phyloP scores from a whole-genome alignment of 23 tunicate genomes.

The Botrylloides violaceus region DNA sequence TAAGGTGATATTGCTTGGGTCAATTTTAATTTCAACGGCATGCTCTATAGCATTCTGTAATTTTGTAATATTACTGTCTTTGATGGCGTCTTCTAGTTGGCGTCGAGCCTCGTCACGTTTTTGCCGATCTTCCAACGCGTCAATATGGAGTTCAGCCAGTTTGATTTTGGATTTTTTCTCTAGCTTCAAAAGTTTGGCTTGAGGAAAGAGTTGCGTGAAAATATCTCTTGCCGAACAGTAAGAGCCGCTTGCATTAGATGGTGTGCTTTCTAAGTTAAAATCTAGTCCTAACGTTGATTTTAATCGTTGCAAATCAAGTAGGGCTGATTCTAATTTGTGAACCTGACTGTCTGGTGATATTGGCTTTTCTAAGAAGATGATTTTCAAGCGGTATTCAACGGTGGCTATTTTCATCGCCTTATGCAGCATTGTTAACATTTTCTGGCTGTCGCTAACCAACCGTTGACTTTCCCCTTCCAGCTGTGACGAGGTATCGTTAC shows the following conservation, averaged over 20 bases:
- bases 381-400: not conserved
- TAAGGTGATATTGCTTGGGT: not conserved
- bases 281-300: not conserved
- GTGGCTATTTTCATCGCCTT: slow-evolving; percentile 25
- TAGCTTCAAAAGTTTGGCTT: slow-evolving; percentile 10
- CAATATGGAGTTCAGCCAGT: slow-evolving; percentile 25
- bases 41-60: not conserved
- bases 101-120: not conserved
- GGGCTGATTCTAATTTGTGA: slow-evolving; percentile 5
- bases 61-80: not conserved
- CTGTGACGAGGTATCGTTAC: slow-evolving; percentile 4
- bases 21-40: not conserved
- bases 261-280: not conserved
- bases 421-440: slow-evolving; percentile 4
- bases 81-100: slow-evolving; percentile 4
- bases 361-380: not conserved
- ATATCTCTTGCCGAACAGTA: not conserved
- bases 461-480: slow-evolving; percentile 11
- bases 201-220: slow-evolving; percentile 7
- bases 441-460: not conserved
- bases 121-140: slow-evolving; percentile 1
- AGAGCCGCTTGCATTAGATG: not conserved
- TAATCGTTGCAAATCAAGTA: slow-evolving; percentile 13
- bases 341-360: not conserved
- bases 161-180: slow-evolving; percentile 19